A percentile compares a stretch with the other conserved stretches of the same genome.
Conservation (phyloP, 1,140 invertebrate species). For the Sweltsa coloradensis region DNA sequence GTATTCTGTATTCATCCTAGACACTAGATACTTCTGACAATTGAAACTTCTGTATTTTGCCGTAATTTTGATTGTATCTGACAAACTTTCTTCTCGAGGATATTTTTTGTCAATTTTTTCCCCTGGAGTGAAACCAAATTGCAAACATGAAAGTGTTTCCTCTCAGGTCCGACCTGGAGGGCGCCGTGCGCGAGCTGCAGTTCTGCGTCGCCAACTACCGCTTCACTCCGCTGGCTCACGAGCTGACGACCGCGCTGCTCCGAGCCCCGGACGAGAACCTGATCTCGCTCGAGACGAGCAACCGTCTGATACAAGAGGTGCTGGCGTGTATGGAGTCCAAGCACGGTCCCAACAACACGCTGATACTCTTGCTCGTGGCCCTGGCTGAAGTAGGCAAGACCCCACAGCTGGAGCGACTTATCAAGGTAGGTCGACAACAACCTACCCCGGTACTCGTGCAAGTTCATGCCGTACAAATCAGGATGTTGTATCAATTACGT, state of each 20-base stretch:
- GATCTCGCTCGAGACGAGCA: constrained; percentile 23
- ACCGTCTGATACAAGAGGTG: constrained; percentile 27
- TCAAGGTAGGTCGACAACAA: too few relatives aligned
- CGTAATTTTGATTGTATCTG: constrained; percentile 5
- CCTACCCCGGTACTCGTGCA: constrained; percentile 16
- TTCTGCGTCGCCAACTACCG: constrained; percentile 29
- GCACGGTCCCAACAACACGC: constrained; percentile 30
- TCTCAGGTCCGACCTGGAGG: constrained; percentile 29
- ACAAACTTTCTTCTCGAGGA: constrained; percentile 6
- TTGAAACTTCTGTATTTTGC: too few relatives aligned
- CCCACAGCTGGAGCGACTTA: constrained; percentile 30
- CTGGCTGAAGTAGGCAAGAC: constrained; percentile 36
- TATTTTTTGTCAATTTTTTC: too few relatives aligned
- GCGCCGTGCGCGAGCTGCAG: constrained; percentile 33
- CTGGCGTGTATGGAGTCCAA: constrained; percentile 27
- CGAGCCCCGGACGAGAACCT: constrained; percentile 22
- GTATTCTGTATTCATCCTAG: too few relatives aligned
- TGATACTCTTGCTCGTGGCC: constrained; percentile 32
- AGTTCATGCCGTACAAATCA: constrained; percentile 1
- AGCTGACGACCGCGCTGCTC: constrained; percentile 33
- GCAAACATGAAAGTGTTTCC: too few relatives aligned
- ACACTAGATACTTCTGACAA: too few relatives aligned
- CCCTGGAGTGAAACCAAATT: too few relatives aligned
- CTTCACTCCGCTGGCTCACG: constrained; percentile 38
- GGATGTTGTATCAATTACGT: neutral